Percentiles rank a stretch among this genome's conserved stretches.
phyloP scores from a whole-genome alignment of 2,888 invertebrate genomes.

The Alcis repandata region DNA sequence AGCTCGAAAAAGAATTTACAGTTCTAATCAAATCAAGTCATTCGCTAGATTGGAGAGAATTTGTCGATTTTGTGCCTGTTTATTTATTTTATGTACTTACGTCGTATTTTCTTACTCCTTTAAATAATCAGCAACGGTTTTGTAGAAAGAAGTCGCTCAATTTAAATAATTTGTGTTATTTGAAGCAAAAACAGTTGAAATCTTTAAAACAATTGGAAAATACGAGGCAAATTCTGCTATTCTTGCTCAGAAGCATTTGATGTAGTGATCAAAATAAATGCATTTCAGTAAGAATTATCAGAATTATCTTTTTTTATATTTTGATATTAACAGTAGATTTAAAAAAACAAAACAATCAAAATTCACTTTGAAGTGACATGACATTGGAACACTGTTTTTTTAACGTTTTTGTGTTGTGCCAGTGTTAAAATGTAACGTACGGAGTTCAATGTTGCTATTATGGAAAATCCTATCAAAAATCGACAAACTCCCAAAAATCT shows the following conservation, averaged over 20 bases:
- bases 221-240: conserved; percentile 43
- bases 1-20: conserved; percentile 54
- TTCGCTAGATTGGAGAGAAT: conserved; percentile 55
- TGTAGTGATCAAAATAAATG: conserved; percentile 10
- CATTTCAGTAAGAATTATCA: conserved; percentile 39
- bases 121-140: conserved; percentile 46
- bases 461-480: conserved; percentile 31
- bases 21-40: conserved; percentile 38
- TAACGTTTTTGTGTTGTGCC: not conserved
- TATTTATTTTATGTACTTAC: conserved; percentile 65
- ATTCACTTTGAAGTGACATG: not conserved
- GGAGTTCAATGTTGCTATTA: not conserved
- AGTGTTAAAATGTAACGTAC: not conserved
- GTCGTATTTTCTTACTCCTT: conserved; percentile 58
- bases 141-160: conserved; percentile 40
- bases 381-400: not conserved
- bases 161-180: conserved; percentile 34
- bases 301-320: not conserved
- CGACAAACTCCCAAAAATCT: conserved; percentile 45
- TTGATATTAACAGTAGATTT: not conserved
- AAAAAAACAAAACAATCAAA: not conserved
- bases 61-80: conserved; percentile 57
- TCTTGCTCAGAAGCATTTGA: conserved; percentile 37
- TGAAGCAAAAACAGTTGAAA: conserved; percentile 34
- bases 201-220: conserved; percentile 52